Conservation (phyloP, 2,113 vertebrate species). For the Zosterops pallidus region DNA sequence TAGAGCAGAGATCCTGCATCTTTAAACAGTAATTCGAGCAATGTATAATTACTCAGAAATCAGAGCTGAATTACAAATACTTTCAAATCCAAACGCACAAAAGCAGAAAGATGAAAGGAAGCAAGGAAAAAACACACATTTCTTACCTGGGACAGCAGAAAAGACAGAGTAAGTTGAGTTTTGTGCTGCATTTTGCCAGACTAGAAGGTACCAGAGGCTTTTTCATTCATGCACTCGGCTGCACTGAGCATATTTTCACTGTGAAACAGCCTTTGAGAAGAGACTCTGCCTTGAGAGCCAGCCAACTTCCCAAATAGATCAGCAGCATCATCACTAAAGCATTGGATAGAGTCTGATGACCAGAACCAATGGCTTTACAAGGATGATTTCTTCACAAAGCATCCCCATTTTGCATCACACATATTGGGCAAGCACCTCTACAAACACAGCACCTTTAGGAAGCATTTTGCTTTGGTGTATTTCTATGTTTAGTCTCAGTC, state of each 20-base stretch:
- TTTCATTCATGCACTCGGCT: slow-evolving; percentile 85
- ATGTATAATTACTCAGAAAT: slow-evolving; percentile 44
- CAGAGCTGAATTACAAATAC: slow-evolving; percentile 64
- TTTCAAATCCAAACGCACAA: slow-evolving; percentile 58
- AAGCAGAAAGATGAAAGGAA: background rate
- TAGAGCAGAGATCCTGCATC: slow-evolving; percentile 39
- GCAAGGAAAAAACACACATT: slow-evolving; percentile 23
- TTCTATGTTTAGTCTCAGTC: slow-evolving; percentile 61
- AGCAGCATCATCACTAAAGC: slow-evolving; percentile 93
- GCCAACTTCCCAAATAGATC: slow-evolving; percentile 97
- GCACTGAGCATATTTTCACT: slow-evolving; percentile 99
- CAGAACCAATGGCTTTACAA: slow-evolving; percentile 97
- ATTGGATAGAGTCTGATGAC: slow-evolving; percentile 90
- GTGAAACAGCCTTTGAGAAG: slow-evolving; percentile 88
- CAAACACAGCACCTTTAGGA: slow-evolving; percentile 63
- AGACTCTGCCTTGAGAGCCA: slow-evolving; percentile 86
- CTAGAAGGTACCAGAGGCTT: slow-evolving; percentile 85
- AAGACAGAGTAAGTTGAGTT: slow-evolving; percentile 84
- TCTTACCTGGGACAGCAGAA: slow-evolving; percentile 95
- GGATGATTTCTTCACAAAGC: slow-evolving; percentile 84
- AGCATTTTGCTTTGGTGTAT: slow-evolving; percentile 52
- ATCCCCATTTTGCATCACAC: slow-evolving; percentile 78
- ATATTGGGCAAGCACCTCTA: slow-evolving; percentile 65
- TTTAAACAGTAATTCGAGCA: slow-evolving; percentile 48
- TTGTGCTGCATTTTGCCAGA: slow-evolving; percentile 89